phyloP scores from a whole-genome alignment of 2,888 invertebrate species.

The Sarcophaga subvicina region DNA sequence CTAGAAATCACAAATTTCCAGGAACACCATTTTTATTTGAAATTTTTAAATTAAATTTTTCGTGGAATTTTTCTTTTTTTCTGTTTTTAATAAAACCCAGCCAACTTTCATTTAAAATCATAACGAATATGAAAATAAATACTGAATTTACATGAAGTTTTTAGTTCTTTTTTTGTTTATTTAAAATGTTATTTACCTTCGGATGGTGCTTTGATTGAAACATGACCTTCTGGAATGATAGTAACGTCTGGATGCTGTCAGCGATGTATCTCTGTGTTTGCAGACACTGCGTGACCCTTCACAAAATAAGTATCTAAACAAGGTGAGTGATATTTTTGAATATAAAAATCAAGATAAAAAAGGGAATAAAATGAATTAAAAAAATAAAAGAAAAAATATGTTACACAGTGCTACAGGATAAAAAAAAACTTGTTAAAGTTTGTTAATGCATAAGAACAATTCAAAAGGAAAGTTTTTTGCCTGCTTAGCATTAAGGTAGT shows the following conservation, averaged over 20 bases:
- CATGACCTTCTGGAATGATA: conserved; percentile 79
- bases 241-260: conserved; percentile 80
- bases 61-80: no score
- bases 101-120: neutral
- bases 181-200: conserved; percentile 76
- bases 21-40: no score
- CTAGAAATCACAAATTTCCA: no score
- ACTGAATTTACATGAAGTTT: neutral
- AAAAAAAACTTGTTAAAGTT: neutral
- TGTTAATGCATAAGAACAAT: no score
- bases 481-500: no score
- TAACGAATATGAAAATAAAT: neutral
- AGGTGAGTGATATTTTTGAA: neutral
- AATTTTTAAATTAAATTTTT: no score
- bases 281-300: conserved; percentile 74
- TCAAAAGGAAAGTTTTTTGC: no score
- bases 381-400: neutral
- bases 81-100: no score
- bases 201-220: conserved; percentile 79
- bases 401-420: neutral
- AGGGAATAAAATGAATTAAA: no score
- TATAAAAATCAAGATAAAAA: no score
- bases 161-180: no score
- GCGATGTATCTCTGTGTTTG: conserved; percentile 80
- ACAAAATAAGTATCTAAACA: conserved; percentile 70